Evolutionary conservation across 2,888 invertebrate species (phyloP), one percentile per base, ranked within the genome.

Genomic region (Mechanitis mazaeus): DNA sequence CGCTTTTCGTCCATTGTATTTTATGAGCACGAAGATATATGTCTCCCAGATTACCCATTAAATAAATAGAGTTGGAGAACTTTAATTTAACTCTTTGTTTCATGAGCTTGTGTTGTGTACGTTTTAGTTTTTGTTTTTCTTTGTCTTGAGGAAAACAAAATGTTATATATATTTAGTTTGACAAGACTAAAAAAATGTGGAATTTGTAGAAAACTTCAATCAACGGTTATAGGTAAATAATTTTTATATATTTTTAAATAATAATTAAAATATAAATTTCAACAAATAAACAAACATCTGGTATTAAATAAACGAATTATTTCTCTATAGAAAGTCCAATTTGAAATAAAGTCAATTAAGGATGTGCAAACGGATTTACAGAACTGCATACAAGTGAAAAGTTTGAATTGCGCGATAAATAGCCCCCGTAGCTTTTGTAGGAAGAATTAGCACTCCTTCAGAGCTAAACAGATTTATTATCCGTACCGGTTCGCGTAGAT

Each of bases 401-500:
- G 79, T 84, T 84, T 83, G 83, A 85, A 85, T 85, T 83, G 83
- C 75, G 56, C 58, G 59, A 61, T 71, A 75, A 74, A 76, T 77
- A 76, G 75, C 75, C 73, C 77, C 79, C 76, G 75, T 72, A 77
- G 83, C 81, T 84, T 82, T 85, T 83, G 84, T 82, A 72, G 72
- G 79, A 78, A 79, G 77, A 85, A 86, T 87, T 85, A 85, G 77
- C 76, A 72, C 77, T 76, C 78, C 80, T 86, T 86, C 85, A 85
- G 71, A 70, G 75, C 74, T 85, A 84, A 87, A 86, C 83, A 81
- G 84, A 87, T 87, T 87, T 87, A 87, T 87, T 81, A 79, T 83
- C 75, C 74, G 74, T 75, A 77, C 78, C 75, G 78, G 78, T 82
- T 78, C 84, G 83, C 81, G 81, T 84, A 82, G 80, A 79, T 77